Percentiles rank a stretch among this genome's conserved stretches.
These are phyloP conservation scores for Pluvialis apricaria DNA, from an alignment of 2,113 vertebrate species.

Conservation along the genomic window DNA sequence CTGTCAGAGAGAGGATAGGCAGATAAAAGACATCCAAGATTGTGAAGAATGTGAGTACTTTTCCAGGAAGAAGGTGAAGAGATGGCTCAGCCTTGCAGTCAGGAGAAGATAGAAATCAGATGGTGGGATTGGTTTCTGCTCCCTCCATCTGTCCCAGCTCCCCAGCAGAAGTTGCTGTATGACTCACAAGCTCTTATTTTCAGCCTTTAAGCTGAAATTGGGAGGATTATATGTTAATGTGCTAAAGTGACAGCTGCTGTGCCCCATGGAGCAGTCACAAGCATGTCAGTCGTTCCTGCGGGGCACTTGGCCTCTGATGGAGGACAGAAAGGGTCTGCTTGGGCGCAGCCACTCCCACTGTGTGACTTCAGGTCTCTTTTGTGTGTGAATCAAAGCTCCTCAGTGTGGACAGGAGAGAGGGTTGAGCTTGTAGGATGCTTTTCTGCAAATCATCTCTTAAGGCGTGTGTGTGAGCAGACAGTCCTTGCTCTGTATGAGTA, in stretches of 20 bases:
- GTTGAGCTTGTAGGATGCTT: neutral
- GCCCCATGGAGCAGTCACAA: neutral
- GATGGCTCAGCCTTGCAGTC: neutral
- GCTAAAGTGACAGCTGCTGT: neutral
- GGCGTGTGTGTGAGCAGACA: neutral
- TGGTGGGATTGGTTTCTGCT: neutral
- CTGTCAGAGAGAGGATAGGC: neutral
- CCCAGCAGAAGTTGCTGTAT: conserved; percentile 15
- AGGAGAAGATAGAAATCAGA: neutral
- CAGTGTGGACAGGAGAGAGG: neutral
- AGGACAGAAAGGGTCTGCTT: neutral
- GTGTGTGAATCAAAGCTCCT: neutral
- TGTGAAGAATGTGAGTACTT: neutral
- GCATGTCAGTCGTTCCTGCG: neutral
- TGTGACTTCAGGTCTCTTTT: neutral
- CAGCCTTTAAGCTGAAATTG: conserved; percentile 9
- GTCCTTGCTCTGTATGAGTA: neutral
- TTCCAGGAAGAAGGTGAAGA: neutral
- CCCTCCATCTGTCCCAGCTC: conserved; percentile 6
- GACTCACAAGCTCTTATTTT: conserved; percentile 31
- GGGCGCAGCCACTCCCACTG: neutral
- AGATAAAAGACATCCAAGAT: neutral
- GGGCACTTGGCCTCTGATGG: neutral
- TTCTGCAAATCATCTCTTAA: neutral
- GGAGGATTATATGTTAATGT: neutral